phyloP scores from a whole-genome alignment of 2,797 vertebrate species.

The Parauchenoglanis ngamensis region DNA sequence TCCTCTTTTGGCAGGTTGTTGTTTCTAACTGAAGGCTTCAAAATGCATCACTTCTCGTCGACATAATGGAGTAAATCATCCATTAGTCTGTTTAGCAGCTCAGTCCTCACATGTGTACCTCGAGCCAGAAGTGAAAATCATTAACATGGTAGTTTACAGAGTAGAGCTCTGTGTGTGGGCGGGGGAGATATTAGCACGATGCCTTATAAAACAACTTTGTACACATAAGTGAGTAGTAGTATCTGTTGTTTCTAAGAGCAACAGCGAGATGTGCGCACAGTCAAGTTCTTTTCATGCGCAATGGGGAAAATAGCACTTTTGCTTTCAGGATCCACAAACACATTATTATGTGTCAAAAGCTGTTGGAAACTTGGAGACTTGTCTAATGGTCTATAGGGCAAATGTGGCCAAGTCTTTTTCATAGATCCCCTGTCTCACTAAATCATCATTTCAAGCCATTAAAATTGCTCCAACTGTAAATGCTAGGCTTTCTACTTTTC shows the following conservation, averaged over 20 bases:
- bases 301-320: not conserved
- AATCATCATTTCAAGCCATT: constrained; percentile 20
- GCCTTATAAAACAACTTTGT: not conserved
- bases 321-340: not conserved
- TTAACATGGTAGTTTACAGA: constrained; percentile 7
- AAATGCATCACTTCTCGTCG: not conserved
- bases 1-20: constrained; percentile 30
- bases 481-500: not conserved
- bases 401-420: constrained; percentile 15
- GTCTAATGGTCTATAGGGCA: not conserved
- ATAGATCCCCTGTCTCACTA: constrained; percentile 3
- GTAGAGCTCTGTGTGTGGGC: not conserved
- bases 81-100: not conserved
- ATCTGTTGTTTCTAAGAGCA: constrained; percentile 1
- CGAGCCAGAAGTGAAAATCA: constrained; percentile 25
- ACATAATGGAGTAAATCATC: constrained; percentile 30
- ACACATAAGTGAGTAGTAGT: not conserved
- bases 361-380: constrained; percentile 11
- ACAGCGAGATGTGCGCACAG: not conserved
- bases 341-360: not conserved
- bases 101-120: not conserved
- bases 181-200: not conserved
- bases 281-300: not conserved
- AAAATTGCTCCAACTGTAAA: constrained; percentile 15
- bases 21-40: not conserved